Conservation (phyloP, 2,888 invertebrate genomes). For the Agrotis puta region DNA sequence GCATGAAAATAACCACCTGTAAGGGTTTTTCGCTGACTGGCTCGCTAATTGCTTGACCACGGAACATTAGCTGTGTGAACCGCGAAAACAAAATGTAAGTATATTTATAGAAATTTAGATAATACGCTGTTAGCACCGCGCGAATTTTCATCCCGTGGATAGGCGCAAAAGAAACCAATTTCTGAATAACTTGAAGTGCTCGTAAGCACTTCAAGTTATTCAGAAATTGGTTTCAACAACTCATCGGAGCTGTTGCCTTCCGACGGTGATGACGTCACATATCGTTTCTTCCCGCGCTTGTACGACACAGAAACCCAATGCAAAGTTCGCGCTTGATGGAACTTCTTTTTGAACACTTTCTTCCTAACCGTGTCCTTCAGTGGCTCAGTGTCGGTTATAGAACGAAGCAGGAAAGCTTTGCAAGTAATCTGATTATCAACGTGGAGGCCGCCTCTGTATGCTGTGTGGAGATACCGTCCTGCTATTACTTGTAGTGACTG, state of each 20-base stretch:
- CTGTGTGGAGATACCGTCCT: conserved; percentile 86
- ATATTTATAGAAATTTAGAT: too few species aligned
- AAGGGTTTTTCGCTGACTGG: too few species aligned
- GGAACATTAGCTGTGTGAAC: too few species aligned
- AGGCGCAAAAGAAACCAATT: neutral
- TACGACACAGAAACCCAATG: conserved; percentile 83
- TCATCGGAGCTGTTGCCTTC: conserved; percentile 84
- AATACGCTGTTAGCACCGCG: too few species aligned
- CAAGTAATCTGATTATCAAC: conserved; percentile 83
- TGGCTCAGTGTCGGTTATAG: conserved; percentile 76
- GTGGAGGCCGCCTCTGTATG: conserved; percentile 84
- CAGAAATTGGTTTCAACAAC: conserved; percentile 83
- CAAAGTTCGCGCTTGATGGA: conserved; percentile 76
- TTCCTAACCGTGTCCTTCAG: conserved; percentile 61
- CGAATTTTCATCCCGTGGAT: too few species aligned
- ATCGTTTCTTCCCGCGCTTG: conserved; percentile 66
- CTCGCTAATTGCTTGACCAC: too few species aligned
- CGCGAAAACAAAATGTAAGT: too few species aligned
- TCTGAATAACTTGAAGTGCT: too few species aligned
- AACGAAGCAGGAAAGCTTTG: conserved; percentile 83
- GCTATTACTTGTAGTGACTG: conserved; percentile 85
- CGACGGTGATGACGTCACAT: conserved; percentile 75
- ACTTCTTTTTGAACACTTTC: conserved; percentile 75
- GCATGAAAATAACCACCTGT: too few species aligned
- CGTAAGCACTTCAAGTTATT: conserved; percentile 67